Percentiles rank a stretch among this genome's conserved stretches.
These are phyloP conservation scores for Schizopygopsis malacanthus DNA, from an alignment of 2,797 vertebrate species.

Conservation along the genomic window DNA sequence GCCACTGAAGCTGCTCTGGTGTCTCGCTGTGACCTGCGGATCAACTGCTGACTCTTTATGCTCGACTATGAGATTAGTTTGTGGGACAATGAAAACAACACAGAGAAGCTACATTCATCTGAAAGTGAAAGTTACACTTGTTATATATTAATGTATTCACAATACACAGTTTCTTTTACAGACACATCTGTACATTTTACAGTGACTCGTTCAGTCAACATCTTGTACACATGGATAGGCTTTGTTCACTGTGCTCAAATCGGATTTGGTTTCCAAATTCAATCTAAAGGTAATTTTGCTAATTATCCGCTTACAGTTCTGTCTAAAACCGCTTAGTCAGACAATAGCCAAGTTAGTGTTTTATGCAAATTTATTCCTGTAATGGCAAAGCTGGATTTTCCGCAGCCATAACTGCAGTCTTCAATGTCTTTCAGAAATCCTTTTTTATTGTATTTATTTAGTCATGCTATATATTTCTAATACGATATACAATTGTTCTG, in stretches of 20 bases:
- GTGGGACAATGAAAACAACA: neutral
- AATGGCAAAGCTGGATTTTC: neutral
- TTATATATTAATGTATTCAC: neutral
- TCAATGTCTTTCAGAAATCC: neutral
- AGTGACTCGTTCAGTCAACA: too few species aligned
- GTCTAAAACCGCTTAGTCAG: neutral
- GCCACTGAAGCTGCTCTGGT: slow-evolving; percentile 26
- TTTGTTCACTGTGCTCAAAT: slow-evolving; percentile 2
- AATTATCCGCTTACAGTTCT: neutral
- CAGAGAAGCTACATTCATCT: neutral
- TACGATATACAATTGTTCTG: neutral
- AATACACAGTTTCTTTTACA: neutral
- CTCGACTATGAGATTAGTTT: slow-evolving; percentile 9
- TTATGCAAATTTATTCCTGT: neutral
- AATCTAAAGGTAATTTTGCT: neutral
- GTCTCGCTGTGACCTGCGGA: slow-evolving; percentile 13
- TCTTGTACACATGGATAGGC: neutral
- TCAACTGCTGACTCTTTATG: slow-evolving; percentile 28
- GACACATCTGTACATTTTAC: neutral
- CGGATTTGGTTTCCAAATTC: neutral
- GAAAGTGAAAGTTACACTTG: neutral
- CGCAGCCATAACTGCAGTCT: neutral
- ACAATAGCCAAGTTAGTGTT: neutral
- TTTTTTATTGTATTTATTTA: neutral
- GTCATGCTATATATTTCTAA: neutral